Evolutionary conservation across 2,797 vertebrate genomes (phyloP).

Genomic region (Chaunax sp.): DNA sequence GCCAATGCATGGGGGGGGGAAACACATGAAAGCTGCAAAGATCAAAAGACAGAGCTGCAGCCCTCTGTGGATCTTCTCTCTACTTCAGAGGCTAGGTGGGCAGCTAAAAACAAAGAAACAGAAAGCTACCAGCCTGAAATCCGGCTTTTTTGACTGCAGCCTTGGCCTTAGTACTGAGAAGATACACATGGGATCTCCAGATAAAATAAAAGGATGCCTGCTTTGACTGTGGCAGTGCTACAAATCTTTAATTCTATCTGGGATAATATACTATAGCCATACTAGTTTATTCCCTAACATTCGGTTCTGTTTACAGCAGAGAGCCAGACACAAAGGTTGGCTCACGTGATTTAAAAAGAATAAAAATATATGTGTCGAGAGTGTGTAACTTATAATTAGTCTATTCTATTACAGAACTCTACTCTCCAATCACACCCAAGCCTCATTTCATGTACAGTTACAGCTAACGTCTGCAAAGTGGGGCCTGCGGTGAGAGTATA

Average conservation of each 20-base stretch:
- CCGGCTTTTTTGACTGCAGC: background rate
- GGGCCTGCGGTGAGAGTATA: background rate
- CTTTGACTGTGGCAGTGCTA: conserved; percentile 25
- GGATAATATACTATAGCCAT: background rate
- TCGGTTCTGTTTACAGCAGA: conserved; percentile 7
- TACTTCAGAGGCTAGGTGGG: conserved; percentile 30
- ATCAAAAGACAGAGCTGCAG: conserved; percentile 19
- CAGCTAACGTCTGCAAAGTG: background rate
- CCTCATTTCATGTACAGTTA: background rate
- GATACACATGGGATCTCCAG: conserved; percentile 7
- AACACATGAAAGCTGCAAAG: conserved; percentile 12
- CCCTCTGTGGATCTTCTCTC: conserved; percentile 5
- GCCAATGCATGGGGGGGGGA: background rate
- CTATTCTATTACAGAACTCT: background rate
- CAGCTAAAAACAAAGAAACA: conserved; percentile 9
- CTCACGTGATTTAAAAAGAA: background rate
- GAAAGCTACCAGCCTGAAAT: conserved; percentile 16
- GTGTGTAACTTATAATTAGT: background rate
- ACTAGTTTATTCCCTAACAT: background rate
- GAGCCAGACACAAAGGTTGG: background rate
- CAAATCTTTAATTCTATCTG: conserved; percentile 10
- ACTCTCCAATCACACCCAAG: background rate
- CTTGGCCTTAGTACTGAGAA: conserved; percentile 18
- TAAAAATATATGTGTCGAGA: background rate
- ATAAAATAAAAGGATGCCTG: conserved; percentile 8